Evolutionary conservation across 2,797 vertebrate genomes (phyloP).

Genomic region (Onychomys torridus): DNA sequence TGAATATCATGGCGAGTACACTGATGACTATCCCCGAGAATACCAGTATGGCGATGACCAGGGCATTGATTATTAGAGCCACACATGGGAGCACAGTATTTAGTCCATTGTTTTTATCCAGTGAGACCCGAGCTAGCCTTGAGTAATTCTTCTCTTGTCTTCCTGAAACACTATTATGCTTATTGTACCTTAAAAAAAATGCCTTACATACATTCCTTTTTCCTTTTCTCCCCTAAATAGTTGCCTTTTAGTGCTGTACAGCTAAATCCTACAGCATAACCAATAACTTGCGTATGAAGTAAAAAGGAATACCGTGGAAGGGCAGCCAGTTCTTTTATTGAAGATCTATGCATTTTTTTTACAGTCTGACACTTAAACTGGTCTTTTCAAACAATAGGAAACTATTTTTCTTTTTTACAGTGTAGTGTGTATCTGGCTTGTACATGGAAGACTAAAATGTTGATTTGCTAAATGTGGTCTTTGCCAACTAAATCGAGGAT

Average conservation of each 20-base stretch:
- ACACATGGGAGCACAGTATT: constrained; percentile 88
- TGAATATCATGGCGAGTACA: constrained; percentile 93
- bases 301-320: constrained; percentile 90
- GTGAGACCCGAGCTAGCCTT: constrained; percentile 94
- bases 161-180: constrained; percentile 89
- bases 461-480: constrained; percentile 84
- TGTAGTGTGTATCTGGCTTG: constrained; percentile 81
- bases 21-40: constrained; percentile 92
- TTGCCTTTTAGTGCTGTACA: constrained; percentile 89
- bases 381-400: constrained; percentile 82
- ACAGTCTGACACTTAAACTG: constrained; percentile 83
- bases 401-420: constrained; percentile 80
- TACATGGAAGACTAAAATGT: constrained; percentile 80
- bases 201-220: constrained; percentile 91
- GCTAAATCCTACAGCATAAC: constrained; percentile 89
- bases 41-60: constrained; percentile 95
- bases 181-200: constrained; percentile 87
- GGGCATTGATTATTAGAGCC: constrained; percentile 95
- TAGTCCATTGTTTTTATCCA: constrained; percentile 91
- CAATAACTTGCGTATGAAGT: constrained; percentile 88
- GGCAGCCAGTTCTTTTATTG: constrained; percentile 84
- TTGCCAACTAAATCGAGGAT: constrained; percentile 84
- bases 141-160: constrained; percentile 92
- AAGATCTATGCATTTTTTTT: constrained; percentile 88
- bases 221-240: constrained; percentile 88